These are phyloP conservation scores for Ptychobarbus kaznakovi DNA, from an alignment of 2,797 vertebrate species.

Conservation along the genomic window DNA sequence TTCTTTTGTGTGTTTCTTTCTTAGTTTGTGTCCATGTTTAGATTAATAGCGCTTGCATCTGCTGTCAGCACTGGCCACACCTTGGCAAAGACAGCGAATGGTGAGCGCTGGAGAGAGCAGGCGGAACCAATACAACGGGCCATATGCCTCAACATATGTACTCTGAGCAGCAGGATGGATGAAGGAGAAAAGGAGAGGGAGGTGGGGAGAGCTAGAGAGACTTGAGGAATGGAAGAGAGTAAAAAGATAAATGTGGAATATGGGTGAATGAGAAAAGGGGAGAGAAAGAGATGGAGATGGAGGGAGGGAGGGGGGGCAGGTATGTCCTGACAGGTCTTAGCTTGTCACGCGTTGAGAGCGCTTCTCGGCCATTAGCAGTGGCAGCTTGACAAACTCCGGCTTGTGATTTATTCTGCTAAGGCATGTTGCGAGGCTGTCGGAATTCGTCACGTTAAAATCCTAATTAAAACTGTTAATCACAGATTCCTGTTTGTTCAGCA, in stretches of 20 bases:
- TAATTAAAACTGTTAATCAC: conserved; percentile 92
- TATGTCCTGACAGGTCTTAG: conserved; percentile 67
- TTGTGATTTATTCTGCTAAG: conserved; percentile 80
- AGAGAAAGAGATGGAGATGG: conserved; percentile 37
- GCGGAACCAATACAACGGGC: conserved; percentile 63
- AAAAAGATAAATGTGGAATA: conserved; percentile 34
- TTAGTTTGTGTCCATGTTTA: conserved; percentile 26
- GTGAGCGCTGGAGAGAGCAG: conserved; percentile 54
- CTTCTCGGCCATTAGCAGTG: conserved; percentile 67
- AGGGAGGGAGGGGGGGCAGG: conserved; percentile 67
- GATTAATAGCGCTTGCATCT: conserved; percentile 8
- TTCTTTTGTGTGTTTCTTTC: not conserved
- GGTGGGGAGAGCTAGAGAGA: conserved; percentile 26
- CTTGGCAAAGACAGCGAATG: conserved; percentile 51
- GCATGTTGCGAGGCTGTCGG: conserved; percentile 75
- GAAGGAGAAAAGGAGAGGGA: conserved; percentile 63
- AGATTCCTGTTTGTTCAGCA: conserved; percentile 89
- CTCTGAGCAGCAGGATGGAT: conserved; percentile 59
- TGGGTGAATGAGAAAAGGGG: not conserved
- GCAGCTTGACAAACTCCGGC: conserved; percentile 76
- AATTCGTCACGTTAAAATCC: conserved; percentile 86
- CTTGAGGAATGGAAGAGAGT: conserved; percentile 4
- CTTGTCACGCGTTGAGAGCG: conserved; percentile 72
- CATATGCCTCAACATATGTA: conserved; percentile 64
- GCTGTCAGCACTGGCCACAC: conserved; percentile 21